A percentile compares a stretch with the other conserved stretches of the same genome.
phyloP scores from a whole-genome alignment of 2,113 vertebrate species.

The Orcinus orca region DNA sequence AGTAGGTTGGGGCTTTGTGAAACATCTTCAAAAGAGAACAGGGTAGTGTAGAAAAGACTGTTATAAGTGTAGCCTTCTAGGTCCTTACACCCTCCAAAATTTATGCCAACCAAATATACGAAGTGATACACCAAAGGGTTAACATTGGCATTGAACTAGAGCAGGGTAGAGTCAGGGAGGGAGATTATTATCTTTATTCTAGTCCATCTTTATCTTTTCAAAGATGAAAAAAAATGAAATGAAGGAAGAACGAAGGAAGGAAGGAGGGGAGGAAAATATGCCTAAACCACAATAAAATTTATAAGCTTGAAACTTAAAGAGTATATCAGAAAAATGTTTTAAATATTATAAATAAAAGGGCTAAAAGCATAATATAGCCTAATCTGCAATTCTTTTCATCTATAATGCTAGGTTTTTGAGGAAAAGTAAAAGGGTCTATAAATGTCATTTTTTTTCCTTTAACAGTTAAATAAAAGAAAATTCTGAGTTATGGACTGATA shows the following conservation, averaged over 20 bases:
- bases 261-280: neutral
- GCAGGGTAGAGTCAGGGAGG: neutral
- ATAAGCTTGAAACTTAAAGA: neutral
- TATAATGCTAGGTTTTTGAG: conserved; percentile 35
- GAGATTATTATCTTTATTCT: neutral
- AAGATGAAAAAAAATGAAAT: neutral
- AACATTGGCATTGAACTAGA: neutral
- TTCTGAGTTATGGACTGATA: conserved; percentile 25
- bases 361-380: conserved; percentile 24
- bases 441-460: neutral
- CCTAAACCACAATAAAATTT: neutral
- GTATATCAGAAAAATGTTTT: neutral
- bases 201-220: neutral
- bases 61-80: neutral
- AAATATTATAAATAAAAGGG: conserved; percentile 26
- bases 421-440: conserved; percentile 32
- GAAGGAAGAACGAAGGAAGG: neutral
- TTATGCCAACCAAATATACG: neutral
- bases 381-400: conserved; percentile 31
- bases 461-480: neutral
- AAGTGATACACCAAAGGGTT: neutral
- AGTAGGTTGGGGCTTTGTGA: neutral
- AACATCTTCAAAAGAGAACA: conserved; percentile 29
- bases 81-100: neutral
- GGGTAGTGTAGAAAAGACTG: neutral